Evolutionary conservation across 2,113 vertebrate species (phyloP).

Genomic region (Poeciliopsis retropinna): DNA sequence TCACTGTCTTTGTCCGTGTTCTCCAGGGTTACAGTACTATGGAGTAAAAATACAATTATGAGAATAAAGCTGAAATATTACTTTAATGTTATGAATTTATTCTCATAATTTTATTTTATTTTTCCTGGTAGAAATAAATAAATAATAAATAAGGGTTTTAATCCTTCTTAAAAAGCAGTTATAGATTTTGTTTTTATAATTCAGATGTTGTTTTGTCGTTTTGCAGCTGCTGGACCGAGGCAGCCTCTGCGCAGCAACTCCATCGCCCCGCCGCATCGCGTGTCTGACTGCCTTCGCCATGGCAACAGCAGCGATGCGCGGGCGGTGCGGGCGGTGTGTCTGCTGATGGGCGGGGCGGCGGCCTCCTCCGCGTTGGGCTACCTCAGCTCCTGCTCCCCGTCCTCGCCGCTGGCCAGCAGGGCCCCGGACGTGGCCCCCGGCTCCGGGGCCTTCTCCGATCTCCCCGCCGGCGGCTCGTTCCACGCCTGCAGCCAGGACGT

Average conservation of each 20-base stretch:
- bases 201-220: background rate
- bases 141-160: too few species aligned
- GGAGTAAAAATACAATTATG: too few species aligned
- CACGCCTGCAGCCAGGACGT: slow-evolving; percentile 75
- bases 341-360: slow-evolving; percentile 85
- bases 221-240: slow-evolving; percentile 40
- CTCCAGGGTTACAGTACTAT: too few species aligned
- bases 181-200: too few species aligned
- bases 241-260: slow-evolving; percentile 54
- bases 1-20: too few species aligned
- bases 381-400: slow-evolving; percentile 76
- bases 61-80: too few species aligned
- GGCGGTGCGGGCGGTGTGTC: slow-evolving; percentile 81
- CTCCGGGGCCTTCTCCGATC: slow-evolving; percentile 71
- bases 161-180: too few species aligned
- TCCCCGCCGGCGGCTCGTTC: slow-evolving; percentile 70
- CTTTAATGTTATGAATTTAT: too few species aligned
- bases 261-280: slow-evolving; percentile 60
- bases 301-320: slow-evolving; percentile 82
- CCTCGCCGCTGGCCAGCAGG: slow-evolving; percentile 56
- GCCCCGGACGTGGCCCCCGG: slow-evolving; percentile 62
- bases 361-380: slow-evolving; percentile 83
- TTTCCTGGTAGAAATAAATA: too few species aligned
- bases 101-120: too few species aligned
- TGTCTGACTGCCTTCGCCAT: slow-evolving; percentile 83